These are phyloP conservation scores for Pseudoatta argentina DNA, from an alignment of 1,140 invertebrate genomes.

Conservation along the genomic window DNA sequence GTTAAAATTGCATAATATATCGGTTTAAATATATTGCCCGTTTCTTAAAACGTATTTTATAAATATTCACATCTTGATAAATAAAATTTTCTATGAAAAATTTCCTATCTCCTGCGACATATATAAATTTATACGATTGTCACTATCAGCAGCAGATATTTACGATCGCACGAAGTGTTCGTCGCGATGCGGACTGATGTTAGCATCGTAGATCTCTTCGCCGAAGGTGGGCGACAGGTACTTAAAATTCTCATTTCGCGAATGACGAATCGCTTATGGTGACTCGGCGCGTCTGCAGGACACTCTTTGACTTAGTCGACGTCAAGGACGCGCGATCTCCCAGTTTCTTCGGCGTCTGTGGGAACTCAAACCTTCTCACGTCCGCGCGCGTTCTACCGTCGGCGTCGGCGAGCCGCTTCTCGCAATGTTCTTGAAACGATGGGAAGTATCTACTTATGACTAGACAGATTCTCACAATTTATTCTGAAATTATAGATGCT, in stretches of 20 bases:
- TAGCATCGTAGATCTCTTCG: background rate
- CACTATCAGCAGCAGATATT: background rate
- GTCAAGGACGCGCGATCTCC: conserved; percentile 77
- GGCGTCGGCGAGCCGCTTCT: conserved; percentile 46
- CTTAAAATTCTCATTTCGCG: conserved; percentile 57
- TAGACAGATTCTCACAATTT: conserved; percentile 60
- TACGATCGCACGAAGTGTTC: conserved; percentile 4
- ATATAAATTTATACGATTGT: background rate
- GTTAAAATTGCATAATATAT: background rate
- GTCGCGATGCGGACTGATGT: background rate
- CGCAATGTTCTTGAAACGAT: conserved; percentile 54
- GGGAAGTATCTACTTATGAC: conserved; percentile 66
- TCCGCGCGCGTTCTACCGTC: conserved; percentile 65
- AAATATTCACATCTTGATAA: background rate
- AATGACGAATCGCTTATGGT: conserved; percentile 39
- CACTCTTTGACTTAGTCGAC: conserved; percentile 48
- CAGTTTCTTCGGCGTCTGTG: conserved; percentile 79
- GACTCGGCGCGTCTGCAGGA: conserved; percentile 16
- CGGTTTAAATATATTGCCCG: background rate
- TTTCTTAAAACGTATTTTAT: background rate
- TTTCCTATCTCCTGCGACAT: background rate
- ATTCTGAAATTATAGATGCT: conserved; percentile 52
- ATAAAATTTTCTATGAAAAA: background rate
- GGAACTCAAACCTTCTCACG: conserved; percentile 82
- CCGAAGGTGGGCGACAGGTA: conserved; percentile 28